phyloP scores from a whole-genome alignment of 2,888 invertebrate species.

The Drosophila mercatorum region DNA sequence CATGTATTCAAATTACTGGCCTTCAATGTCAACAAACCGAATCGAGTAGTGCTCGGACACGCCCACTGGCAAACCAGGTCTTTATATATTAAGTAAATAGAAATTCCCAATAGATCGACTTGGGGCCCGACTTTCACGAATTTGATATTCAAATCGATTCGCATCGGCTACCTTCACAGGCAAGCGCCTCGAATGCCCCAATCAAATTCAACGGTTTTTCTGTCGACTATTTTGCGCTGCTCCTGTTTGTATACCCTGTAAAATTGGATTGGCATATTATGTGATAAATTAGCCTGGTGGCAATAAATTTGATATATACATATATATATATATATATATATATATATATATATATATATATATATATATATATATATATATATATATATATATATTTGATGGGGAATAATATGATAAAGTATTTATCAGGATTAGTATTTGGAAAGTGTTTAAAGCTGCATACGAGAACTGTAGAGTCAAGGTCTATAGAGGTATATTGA shows the following conservation, averaged over 20 bases:
- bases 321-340: too few species aligned
- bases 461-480: too few species aligned
- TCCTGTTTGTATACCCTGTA: neutral
- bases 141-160: conserved; percentile 50
- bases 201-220: neutral
- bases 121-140: neutral
- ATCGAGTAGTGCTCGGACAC: conserved; percentile 7
- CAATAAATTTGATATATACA: too few species aligned
- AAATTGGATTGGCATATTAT: neutral
- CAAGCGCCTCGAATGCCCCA: neutral
- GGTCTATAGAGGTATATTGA: neutral
- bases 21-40: conserved; percentile 38
- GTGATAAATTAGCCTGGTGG: too few species aligned
- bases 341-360: too few species aligned
- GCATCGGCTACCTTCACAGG: neutral
- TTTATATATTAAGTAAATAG: neutral
- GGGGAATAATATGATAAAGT: too few species aligned
- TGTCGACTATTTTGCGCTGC: neutral
- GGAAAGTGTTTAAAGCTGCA: neutral
- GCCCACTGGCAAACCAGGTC: conserved; percentile 8
- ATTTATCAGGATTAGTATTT: neutral
- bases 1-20: conserved; percentile 49
- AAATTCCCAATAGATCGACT: neutral
- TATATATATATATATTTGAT: too few species aligned
- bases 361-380: too few species aligned